A percentile compares a stretch with the other conserved stretches of the same genome.
These are phyloP conservation scores for Abrostola tripartita DNA, from an alignment of 2,888 invertebrate genomes.

Conservation along the genomic window DNA sequence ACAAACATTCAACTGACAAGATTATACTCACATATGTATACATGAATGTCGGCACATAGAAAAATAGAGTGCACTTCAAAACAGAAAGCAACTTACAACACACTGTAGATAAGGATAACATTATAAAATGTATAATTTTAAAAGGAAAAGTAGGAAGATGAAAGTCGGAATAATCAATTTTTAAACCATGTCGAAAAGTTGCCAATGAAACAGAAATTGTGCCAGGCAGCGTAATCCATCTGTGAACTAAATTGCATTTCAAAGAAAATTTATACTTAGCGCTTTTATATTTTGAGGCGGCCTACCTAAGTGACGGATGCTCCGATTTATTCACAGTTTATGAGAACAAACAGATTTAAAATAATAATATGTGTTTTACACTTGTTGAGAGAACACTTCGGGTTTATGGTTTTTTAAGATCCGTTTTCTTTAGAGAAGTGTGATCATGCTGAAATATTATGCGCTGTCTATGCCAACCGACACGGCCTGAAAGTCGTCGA, in stretches of 20 bases:
- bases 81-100: neutral
- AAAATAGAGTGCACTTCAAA: constrained; percentile 33
- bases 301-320: constrained; percentile 38
- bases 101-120: neutral
- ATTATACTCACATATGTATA: constrained; percentile 20
- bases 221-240: constrained; percentile 21
- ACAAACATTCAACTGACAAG: constrained; percentile 21
- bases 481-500: constrained; percentile 18
- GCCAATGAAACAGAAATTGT: constrained; percentile 20
- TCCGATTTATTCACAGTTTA: constrained; percentile 31
- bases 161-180: constrained; percentile 13
- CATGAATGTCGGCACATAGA: constrained; percentile 14
- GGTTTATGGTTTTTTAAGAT: constrained; percentile 29
- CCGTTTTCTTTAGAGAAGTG: constrained; percentile 21
- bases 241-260: constrained; percentile 40
- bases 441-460: constrained; percentile 57
- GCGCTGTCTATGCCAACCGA: constrained; percentile 1
- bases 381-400: constrained; percentile 9
- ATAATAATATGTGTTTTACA: constrained; percentile 23
- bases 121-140: constrained; percentile 14
- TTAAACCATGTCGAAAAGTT: constrained; percentile 4
- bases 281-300: constrained; percentile 28
- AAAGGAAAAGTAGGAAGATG: constrained; percentile 6
- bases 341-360: constrained; percentile 12
- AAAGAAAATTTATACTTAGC: constrained; percentile 33